A percentile compares a stretch with the other conserved stretches of the same genome.
These are phyloP conservation scores for Caradrina clavipalpis DNA, from an alignment of 2,888 invertebrate species.

Conservation along the genomic window DNA sequence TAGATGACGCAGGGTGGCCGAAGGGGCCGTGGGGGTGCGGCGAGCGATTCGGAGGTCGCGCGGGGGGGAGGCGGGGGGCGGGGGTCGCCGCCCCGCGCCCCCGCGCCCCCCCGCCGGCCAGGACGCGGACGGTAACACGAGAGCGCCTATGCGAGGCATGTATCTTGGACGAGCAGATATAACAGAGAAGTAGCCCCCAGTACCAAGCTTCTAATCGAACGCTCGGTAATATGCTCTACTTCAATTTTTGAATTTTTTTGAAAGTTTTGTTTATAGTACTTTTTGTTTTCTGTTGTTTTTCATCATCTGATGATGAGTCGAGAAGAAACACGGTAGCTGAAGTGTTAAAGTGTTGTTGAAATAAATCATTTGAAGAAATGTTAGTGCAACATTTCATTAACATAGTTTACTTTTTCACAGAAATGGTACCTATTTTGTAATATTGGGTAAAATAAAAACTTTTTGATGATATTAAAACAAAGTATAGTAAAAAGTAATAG, in stretches of 20 bases:
- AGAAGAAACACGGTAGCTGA: too few relatives aligned
- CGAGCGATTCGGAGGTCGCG: conserved; percentile 65
- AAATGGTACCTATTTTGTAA: too few relatives aligned
- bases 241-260: conserved; percentile 51
- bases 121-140: conserved; percentile 90
- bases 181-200: conserved; percentile 91
- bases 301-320: too few relatives aligned
- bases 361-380: too few relatives aligned
- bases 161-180: conserved; percentile 91
- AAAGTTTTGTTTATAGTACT: conserved; percentile 33
- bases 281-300: not conserved
- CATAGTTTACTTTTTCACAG: too few relatives aligned
- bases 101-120: conserved; percentile 77
- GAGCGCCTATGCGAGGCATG: conserved; percentile 91
- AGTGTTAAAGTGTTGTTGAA: too few relatives aligned
- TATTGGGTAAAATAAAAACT: too few relatives aligned
- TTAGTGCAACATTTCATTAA: too few relatives aligned
- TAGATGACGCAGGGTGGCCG: conserved; percentile 87
- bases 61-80: conserved; percentile 59
- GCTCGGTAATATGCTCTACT: conserved; percentile 76
- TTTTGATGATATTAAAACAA: too few relatives aligned
- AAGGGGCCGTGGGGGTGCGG: conserved; percentile 70
- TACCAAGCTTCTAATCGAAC: conserved; percentile 83
- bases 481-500: too few relatives aligned
- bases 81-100: conserved; percentile 62